A percentile compares a stretch with the other conserved stretches of the same genome.
Conservation (phyloP, 2,888 invertebrate genomes). For the Balanococcus diminutus region DNA sequence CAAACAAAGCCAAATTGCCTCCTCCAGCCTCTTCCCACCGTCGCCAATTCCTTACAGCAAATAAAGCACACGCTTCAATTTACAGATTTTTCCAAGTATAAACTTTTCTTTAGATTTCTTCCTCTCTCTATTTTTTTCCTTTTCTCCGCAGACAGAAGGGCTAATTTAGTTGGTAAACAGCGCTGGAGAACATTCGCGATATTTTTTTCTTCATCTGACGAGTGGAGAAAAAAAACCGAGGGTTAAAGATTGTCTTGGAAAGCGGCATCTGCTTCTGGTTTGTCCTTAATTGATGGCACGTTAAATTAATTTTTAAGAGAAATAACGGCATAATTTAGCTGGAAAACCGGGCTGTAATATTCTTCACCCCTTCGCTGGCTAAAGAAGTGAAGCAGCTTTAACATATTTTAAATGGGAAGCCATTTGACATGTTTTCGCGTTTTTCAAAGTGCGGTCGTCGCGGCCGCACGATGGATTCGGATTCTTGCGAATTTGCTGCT, state of each 20-base stretch:
- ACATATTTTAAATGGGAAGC: not conserved
- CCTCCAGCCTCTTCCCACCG: no score
- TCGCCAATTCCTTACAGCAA: not conserved
- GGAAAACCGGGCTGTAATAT: not conserved
- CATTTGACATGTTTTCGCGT: not conserved
- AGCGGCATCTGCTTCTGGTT: constrained; percentile 48
- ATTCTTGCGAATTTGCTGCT: no score
- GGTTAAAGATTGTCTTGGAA: constrained; percentile 50
- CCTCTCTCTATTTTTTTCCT: no score
- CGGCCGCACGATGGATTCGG: no score
- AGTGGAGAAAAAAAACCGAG: constrained; percentile 13
- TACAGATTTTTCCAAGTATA: not conserved
- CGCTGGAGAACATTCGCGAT: not conserved
- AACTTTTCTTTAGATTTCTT: not conserved
- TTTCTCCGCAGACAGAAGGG: not conserved
- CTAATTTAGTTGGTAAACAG: not conserved
- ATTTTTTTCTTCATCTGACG: not conserved
- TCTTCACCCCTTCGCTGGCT: not conserved
- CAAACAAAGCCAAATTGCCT: no score
- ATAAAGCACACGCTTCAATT: not conserved
- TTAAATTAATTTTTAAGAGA: constrained; percentile 51
- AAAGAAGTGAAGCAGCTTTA: not conserved
- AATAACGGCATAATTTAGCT: constrained; percentile 47
- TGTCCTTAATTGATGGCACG: constrained; percentile 45
- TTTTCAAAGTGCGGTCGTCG: not conserved